Evolutionary conservation across 2,113 vertebrate species (phyloP).

Genomic region (Vulpes ferrilata): DNA sequence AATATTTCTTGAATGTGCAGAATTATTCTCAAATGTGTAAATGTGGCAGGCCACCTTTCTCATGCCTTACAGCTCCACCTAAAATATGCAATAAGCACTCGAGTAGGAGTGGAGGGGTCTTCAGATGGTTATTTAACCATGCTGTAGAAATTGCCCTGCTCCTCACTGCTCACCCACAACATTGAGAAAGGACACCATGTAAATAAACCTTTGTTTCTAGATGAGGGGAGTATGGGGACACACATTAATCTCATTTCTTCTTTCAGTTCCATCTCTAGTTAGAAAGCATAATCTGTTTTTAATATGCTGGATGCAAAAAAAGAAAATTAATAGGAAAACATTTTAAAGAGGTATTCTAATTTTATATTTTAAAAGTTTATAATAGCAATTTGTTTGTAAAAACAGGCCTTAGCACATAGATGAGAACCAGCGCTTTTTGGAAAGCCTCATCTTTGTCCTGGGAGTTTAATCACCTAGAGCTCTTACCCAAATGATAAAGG

Average conservation of each 20-base stretch:
- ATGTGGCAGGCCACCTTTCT: conserved; percentile 74
- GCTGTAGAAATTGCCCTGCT: conserved; percentile 61
- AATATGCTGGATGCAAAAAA: conserved; percentile 65
- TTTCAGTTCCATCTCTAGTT: conserved; percentile 37
- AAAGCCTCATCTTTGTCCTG: conserved; percentile 66
- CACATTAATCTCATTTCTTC: not conserved
- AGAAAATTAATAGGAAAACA: conserved; percentile 41
- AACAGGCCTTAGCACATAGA: conserved; percentile 51
- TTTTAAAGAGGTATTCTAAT: conserved; percentile 46
- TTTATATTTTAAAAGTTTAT: conserved; percentile 76
- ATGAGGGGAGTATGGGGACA: not conserved
- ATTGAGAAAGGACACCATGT: not conserved
- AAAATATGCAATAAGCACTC: conserved; percentile 77
- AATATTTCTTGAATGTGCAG: conserved; percentile 61
- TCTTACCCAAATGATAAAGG: conserved; percentile 77
- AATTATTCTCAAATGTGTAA: conserved; percentile 5
- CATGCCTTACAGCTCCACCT: conserved; percentile 84
- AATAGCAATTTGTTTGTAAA: conserved; percentile 59
- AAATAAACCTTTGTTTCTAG: conserved; percentile 50
- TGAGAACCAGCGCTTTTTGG: conserved; percentile 62
- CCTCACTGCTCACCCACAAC: conserved; percentile 33
- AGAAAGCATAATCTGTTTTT: conserved; percentile 66
- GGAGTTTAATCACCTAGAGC: conserved; percentile 65
- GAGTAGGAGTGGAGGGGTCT: conserved; percentile 44
- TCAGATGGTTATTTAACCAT: conserved; percentile 56